phyloP scores from a whole-genome alignment of 2,797 vertebrate species.

The Falco berigora region DNA sequence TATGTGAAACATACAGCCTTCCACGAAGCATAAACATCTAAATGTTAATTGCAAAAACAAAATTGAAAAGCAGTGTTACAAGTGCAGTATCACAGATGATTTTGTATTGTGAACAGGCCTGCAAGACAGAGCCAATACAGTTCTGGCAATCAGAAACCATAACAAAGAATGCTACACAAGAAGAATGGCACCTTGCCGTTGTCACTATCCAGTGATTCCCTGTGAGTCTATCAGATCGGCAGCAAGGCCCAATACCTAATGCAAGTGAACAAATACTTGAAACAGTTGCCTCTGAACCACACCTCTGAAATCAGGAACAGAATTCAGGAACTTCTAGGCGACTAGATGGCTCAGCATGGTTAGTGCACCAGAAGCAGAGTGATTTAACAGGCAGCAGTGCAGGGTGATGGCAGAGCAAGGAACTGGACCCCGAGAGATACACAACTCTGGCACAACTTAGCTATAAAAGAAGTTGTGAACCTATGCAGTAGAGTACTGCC shows the following conservation, averaged over 20 bases:
- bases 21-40: not conserved
- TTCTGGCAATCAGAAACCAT: not conserved
- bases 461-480: not conserved
- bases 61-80: not conserved
- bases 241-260: not conserved
- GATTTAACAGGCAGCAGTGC: not conserved
- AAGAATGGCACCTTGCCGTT: not conserved
- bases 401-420: not conserved
- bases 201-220: not conserved
- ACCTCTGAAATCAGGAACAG: not conserved
- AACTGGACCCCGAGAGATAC: fast-evolving
- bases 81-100: not conserved
- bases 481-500: not conserved
- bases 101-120: not conserved
- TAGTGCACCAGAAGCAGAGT: not conserved
- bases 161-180: not conserved
- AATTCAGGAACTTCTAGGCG: not conserved
- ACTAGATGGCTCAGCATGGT: not conserved
- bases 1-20: not conserved
- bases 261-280: not conserved
- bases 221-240: not conserved
- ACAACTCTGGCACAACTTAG: not conserved
- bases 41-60: not conserved
- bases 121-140: not conserved
- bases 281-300: not conserved